Conservation (phyloP, 2,113 vertebrate species). For the Clupea harengus region DNA sequence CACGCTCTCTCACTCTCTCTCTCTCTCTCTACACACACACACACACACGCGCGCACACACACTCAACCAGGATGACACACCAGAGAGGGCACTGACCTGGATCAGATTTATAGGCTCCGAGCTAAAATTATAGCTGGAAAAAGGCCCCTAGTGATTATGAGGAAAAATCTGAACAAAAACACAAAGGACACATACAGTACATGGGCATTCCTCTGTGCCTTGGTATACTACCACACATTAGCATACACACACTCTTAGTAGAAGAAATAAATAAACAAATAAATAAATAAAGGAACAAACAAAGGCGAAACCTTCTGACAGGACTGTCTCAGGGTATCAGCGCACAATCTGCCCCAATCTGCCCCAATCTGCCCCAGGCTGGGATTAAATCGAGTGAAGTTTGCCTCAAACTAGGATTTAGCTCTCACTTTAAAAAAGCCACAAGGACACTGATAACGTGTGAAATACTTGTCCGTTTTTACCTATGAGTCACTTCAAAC, state of each 20-base stretch:
- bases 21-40: neutral
- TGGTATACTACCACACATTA: neutral
- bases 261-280: neutral
- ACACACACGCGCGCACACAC: neutral
- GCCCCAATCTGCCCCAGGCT: neutral
- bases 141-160: neutral
- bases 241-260: neutral
- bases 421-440: neutral
- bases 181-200: neutral
- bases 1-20: neutral
- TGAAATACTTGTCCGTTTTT: neutral
- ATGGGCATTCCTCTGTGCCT: neutral
- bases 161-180: neutral
- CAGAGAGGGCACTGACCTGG: constrained; percentile 15
- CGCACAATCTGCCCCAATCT: no score
- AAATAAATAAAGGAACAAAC: neutral
- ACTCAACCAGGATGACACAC: constrained; percentile 1
- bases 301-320: neutral
- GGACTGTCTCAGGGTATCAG: neutral
- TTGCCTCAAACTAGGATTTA: neutral
- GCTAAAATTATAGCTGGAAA: constrained; percentile 6
- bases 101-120: constrained; percentile 1
- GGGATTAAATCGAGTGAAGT: neutral
- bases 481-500: neutral
- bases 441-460: neutral